Percentiles rank a stretch among this genome's conserved stretches.
Evolutionary conservation across 2,888 invertebrate species (phyloP).

Genomic region (Pomacea canaliculata): DNA sequence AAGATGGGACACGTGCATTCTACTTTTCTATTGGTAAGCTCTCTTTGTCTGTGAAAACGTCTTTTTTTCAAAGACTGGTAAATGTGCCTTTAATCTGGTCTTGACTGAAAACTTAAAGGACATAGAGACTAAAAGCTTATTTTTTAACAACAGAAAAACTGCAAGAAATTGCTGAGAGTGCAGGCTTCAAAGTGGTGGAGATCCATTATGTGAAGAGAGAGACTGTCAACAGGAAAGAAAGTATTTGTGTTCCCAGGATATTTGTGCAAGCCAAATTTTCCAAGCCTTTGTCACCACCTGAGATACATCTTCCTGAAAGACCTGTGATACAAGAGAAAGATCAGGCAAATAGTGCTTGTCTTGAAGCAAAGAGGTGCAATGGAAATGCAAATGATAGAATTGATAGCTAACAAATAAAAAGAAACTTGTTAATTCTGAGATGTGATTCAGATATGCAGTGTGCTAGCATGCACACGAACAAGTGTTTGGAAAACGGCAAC

Average conservation of each 20-base stretch:
- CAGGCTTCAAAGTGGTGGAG: constrained; percentile 79
- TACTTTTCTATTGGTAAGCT: constrained; percentile 71
- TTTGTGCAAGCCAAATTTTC: constrained; percentile 83
- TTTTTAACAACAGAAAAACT: constrained; percentile 76
- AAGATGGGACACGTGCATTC: constrained; percentile 90
- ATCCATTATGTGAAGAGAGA: constrained; percentile 87
- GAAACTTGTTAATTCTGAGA: background rate
- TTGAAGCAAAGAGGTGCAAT: too few relatives aligned
- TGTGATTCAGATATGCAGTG: too few relatives aligned
- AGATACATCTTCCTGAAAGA: background rate
- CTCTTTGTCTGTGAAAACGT: background rate
- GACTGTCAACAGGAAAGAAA: constrained; percentile 93
- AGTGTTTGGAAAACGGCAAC: too few relatives aligned
- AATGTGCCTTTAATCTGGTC: background rate
- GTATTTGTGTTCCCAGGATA: constrained; percentile 88
- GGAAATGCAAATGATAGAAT: too few relatives aligned
- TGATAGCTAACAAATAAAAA: background rate
- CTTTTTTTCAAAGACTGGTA: too few relatives aligned
- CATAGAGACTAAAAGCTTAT: background rate
- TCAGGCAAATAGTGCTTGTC: too few relatives aligned
- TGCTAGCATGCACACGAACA: too few relatives aligned
- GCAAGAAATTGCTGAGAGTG: constrained; percentile 75
- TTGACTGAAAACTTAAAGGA: background rate
- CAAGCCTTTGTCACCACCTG: constrained; percentile 36
- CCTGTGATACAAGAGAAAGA: too few relatives aligned